A percentile compares a stretch with the other conserved stretches of the same genome.
These are phyloP conservation scores for Seriola rivoliana DNA, from an alignment of 2,113 vertebrate genomes.

Conservation along the genomic window DNA sequence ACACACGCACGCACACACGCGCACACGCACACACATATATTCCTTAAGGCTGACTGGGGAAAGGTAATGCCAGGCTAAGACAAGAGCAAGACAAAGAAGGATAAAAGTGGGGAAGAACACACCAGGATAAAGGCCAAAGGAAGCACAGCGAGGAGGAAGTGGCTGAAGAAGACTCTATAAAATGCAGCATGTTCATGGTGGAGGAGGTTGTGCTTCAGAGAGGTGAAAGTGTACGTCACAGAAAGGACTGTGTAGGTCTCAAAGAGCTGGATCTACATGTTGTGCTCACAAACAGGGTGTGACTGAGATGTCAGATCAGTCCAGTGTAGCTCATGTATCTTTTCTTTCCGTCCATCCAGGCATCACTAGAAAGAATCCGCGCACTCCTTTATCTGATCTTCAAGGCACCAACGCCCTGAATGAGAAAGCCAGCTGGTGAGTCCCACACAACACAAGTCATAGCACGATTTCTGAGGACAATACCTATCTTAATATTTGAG, in stretches of 20 bases:
- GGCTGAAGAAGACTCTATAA: neutral
- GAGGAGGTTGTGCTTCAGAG: neutral
- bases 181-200: neutral
- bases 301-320: neutral
- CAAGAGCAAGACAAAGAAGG: neutral
- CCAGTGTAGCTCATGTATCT: neutral
- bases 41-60: too few species aligned
- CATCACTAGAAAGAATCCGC: constrained; percentile 90
- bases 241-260: neutral
- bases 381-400: constrained; percentile 92
- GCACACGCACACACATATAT: neutral
- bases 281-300: too few species aligned
- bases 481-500: too few species aligned
- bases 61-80: constrained; percentile 2
- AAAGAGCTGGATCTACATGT: too few species aligned
- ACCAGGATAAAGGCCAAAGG: neutral
- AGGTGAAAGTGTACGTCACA: neutral
- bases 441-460: neutral
- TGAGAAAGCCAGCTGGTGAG: constrained; percentile 91
- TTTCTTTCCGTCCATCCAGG: constrained; percentile 75
- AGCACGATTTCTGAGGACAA: neutral
- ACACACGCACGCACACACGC: neutral
- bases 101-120: neutral
- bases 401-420: constrained; percentile 93
- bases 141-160: neutral